Percentiles rank a stretch among this genome's conserved stretches.
phyloP scores from a whole-genome alignment of 2,797 vertebrate species.

The Sorex maritimensis region DNA sequence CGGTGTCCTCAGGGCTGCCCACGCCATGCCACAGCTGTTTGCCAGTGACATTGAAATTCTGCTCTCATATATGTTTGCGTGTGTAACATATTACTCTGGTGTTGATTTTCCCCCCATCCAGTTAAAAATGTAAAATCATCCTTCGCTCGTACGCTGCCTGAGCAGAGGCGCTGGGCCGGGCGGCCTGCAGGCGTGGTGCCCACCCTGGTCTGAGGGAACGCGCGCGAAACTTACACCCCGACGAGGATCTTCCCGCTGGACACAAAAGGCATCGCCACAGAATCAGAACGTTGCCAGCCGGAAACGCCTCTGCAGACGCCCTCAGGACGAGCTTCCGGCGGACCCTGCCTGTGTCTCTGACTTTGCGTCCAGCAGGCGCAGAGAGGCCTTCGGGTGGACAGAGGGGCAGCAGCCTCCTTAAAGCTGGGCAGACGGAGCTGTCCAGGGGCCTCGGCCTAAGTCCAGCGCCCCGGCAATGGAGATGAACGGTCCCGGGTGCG shows the following conservation, averaged over 20 bases:
- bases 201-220: background rate
- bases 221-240: background rate
- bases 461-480: too few relatives aligned
- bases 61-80: background rate
- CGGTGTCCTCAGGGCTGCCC: too few relatives aligned
- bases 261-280: background rate
- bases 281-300: background rate
- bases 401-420: too few relatives aligned
- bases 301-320: too few relatives aligned
- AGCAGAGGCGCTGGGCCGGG: background rate
- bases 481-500: too few relatives aligned
- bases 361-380: too few relatives aligned
- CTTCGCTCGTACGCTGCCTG: background rate
- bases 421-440: too few relatives aligned
- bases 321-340: too few relatives aligned
- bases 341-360: too few relatives aligned
- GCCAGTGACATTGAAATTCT: background rate
- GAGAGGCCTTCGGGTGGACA: too few relatives aligned
- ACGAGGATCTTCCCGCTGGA: background rate
- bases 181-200: too few relatives aligned
- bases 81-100: background rate
- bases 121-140: slow-evolving; percentile 25
- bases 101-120: background rate
- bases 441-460: too few relatives aligned
- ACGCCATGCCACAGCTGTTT: accelerated